Base-by-base conservation (phyloP, 2,113 vertebrate genomes). In the Furnarius figulus region DNA sequence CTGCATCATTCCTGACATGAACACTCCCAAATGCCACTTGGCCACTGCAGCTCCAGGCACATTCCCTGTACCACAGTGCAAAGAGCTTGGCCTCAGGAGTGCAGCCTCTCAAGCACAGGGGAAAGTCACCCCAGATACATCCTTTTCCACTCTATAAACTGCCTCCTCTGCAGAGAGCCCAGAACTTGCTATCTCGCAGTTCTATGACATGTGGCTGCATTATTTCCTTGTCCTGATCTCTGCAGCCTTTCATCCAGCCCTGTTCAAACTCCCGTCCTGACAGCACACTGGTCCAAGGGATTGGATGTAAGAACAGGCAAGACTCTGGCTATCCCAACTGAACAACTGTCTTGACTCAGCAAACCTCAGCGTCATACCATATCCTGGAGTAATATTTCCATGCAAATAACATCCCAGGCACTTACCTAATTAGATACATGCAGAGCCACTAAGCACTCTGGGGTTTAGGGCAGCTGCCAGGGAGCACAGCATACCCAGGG, bases 401-500 rank as follows among this genome's bases (percentile, higher is more conserved):
- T 28, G 80, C 85, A 96, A 89, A 92, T 72, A 93, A 52, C 86
- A 87, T 73, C 76, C 62, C 86, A 87, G 75, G 77, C 5, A 2
- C 61, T 86, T 68, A 92, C 65, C 93, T 95, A 97, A 96, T 95
- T 78, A 94, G 92, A 86, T 76, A 78, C 76, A 87, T 56, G 25
- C 73, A 89, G 70, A 93, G 74, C 89, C 93, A 95, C 91, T 68
- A 71, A 87, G 66, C 80, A 85, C 80, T 68, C 40, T 1, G 6
- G 65, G 92, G 86, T 90, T 95, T 92, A 80, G 61, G 85, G 91
- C 95, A 95, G 78, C 90, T 93, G 95, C 91, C 95, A 96, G 90
- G 30, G 74, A 92, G 55, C n/a, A 42, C 65, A 84, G 75, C 73
- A 94, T 58, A 82, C 61, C 58, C 70, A 42, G 80, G 58, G 80